phyloP scores from a whole-genome alignment of 2,888 invertebrate genomes.

The Ophioninae sp. region DNA sequence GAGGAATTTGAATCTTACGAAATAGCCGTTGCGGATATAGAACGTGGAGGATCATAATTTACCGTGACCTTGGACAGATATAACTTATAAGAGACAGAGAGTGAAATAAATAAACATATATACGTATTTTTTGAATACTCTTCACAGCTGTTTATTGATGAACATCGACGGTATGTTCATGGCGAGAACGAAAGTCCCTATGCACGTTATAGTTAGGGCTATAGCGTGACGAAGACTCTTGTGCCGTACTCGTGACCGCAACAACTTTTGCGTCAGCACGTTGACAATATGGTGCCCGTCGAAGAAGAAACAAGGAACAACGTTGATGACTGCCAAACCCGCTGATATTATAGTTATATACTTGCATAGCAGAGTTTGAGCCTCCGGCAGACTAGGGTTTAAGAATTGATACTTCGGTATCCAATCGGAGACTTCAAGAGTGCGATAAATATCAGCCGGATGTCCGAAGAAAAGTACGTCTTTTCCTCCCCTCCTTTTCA shows the following conservation, averaged over 20 bases:
- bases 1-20: conserved; percentile 85
- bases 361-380: conserved; percentile 88
- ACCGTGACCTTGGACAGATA: background rate
- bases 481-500: conserved; percentile 81
- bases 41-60: conserved; percentile 52
- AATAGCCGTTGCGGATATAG: conserved; percentile 65
- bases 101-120: conserved; percentile 12
- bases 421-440: conserved; percentile 90
- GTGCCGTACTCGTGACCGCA: conserved; percentile 81
- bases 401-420: conserved; percentile 86
- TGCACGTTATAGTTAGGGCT: conserved; percentile 86
- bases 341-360: conserved; percentile 94
- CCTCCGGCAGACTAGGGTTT: conserved; percentile 86
- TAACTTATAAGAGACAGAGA: background rate
- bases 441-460: conserved; percentile 88
- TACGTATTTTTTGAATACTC: conserved; percentile 43
- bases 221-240: conserved; percentile 85
- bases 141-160: conserved; percentile 77
- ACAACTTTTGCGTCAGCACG: conserved; percentile 85
- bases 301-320: conserved; percentile 95
- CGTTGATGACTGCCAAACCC: conserved; percentile 94
- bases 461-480: conserved; percentile 92
- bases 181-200: conserved; percentile 87
- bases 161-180: conserved; percentile 86
- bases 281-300: conserved; percentile 95